Base-by-base conservation (phyloP, 2,797 vertebrate genomes). In the Octomys mimax region DNA sequence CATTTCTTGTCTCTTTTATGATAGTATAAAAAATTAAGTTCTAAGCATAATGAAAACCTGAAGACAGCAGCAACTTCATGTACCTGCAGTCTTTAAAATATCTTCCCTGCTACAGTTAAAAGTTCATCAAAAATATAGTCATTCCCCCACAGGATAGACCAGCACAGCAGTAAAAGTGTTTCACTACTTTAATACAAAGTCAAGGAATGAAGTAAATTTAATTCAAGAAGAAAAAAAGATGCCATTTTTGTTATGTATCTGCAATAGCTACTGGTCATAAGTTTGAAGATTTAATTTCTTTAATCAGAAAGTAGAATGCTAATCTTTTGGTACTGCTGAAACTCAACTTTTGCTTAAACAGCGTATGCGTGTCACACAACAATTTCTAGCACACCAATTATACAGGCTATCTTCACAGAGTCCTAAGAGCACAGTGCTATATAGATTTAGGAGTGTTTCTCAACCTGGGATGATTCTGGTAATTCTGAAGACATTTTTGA, bases 171-270 rank as follows among this genome's bases (percentile, higher is more conserved):
- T 59, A 75, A 78, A 78, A 77, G 39, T 89, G 89, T 46, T 93
- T 87, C 84, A 89, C 75, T 84, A 81, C 54, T 77, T 59, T 91
- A 91, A 89, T 49, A 89, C 33, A 89, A 92, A 94, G 82, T n/a
- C 22, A 78, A 95, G 46, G 39, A 87, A 89, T 83, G 42, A 79
- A 70, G 88, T 78, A 94, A 92, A 91, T 73, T 96, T 87, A 94
- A 96, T 87, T 82, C 91, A 95, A 4, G 61, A 94, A 93, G 57
- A 89, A 96, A 95, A 70, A 96, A 95, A 70, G 64, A 57, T 42
- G 28, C 92, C 85, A 92, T 79, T 89, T 94, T 78, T 94, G 77
- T 87, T 89, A 81, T 2, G 1, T 68, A 91, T 78, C 71, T 94
- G 36, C 16, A 95, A 95, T 31, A 95, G 61, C n/a, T 61, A 59